Conservation (phyloP, 2,797 vertebrate genomes). For the Megaceryle alcyon region DNA sequence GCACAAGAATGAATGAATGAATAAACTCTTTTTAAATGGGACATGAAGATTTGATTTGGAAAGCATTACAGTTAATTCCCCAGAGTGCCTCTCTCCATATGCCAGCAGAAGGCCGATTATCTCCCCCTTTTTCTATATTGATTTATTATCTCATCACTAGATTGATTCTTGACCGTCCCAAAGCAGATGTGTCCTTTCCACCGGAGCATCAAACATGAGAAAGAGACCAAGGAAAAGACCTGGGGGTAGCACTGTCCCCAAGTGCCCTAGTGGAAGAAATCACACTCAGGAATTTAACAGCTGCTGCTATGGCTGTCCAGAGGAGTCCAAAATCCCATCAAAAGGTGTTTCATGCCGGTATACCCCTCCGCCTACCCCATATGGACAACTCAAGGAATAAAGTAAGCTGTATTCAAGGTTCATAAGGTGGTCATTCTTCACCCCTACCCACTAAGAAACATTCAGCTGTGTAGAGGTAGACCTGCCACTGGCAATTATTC, state of each 20-base stretch:
- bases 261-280: background rate
- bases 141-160: background rate
- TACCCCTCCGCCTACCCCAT: background rate
- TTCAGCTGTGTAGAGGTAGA: accelerated
- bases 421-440: background rate
- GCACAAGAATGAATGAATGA: background rate
- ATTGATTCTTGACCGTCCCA: background rate
- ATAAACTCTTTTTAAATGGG: background rate
- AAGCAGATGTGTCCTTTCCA: background rate
- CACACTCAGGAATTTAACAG: background rate
- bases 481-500: background rate
- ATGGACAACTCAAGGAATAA: background rate
- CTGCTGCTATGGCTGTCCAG: background rate
- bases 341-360: background rate
- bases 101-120: background rate
- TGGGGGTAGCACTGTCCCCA: accelerated
- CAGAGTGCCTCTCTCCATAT: background rate
- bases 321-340: background rate
- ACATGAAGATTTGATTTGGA: background rate
- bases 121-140: background rate
- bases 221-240: background rate
- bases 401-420: background rate
- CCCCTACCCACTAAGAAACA: background rate
- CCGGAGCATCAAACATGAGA: background rate
- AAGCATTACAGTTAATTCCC: background rate